phyloP scores from a whole-genome alignment of 1,140 invertebrate genomes.

The Calycopis cecrops region DNA sequence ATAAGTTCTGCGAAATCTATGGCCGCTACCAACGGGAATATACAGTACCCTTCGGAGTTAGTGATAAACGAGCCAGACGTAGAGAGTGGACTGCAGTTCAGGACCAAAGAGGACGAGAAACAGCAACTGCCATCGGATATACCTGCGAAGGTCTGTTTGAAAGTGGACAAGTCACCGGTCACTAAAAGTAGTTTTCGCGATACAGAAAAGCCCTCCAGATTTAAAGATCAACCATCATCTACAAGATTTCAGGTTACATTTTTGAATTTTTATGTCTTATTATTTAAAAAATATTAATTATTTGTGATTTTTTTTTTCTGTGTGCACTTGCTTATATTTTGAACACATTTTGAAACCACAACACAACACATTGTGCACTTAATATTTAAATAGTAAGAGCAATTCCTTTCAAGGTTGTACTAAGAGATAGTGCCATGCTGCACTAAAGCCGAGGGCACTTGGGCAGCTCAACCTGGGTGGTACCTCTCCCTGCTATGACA shows the following conservation, averaged over 20 bases:
- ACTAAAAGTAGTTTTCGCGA: constrained; percentile 79
- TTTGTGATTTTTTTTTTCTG: no score
- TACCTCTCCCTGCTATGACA: no score
- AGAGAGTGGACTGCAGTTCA: constrained; percentile 61
- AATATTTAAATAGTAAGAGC: no score
- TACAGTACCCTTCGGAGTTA: constrained; percentile 59
- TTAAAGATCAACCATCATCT: constrained; percentile 76
- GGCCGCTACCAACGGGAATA: constrained; percentile 70
- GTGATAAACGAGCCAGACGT: constrained; percentile 47
- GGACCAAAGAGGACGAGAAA: constrained; percentile 38
- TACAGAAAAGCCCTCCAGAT: constrained; percentile 76
- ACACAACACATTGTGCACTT: no score
- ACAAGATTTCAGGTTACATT: constrained; percentile 75
- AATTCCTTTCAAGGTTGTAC: no score
- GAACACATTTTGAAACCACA: no score
- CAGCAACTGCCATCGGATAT: constrained; percentile 42
- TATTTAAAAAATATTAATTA: no score
- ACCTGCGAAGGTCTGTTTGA: constrained; percentile 28
- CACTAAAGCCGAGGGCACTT: no score
- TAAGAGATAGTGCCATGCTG: no score
- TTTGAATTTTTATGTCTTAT: background rate
- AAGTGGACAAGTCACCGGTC: constrained; percentile 42
- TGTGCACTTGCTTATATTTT: no score
- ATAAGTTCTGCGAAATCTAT: constrained; percentile 73
- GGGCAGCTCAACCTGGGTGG: no score